phyloP scores from a whole-genome alignment of 2,797 vertebrate species.

The Pangasius djambal region DNA sequence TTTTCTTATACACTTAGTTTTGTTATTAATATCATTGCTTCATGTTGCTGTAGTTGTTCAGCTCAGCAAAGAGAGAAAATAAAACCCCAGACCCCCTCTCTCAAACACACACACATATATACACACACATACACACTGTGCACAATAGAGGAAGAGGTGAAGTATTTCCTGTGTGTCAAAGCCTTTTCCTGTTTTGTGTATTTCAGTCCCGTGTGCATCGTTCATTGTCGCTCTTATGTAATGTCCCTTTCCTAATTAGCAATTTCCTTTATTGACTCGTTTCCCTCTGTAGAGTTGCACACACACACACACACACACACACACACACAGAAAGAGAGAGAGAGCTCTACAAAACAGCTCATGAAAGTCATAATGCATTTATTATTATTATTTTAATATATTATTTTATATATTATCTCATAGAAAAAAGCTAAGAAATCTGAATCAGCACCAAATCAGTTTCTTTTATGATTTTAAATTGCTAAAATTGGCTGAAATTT shows the following conservation, averaged over 20 bases:
- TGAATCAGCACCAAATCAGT: no score
- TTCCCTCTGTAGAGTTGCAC: conserved; percentile 43
- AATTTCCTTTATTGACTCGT: conserved; percentile 68
- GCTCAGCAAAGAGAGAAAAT: background rate
- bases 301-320: conserved; percentile 12
- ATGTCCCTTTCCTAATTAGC: conserved; percentile 64
- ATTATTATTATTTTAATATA: background rate
- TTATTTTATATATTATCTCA: background rate
- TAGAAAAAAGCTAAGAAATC: no score
- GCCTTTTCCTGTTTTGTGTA: conserved; percentile 58
- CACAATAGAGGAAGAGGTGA: conserved; percentile 49
- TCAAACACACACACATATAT: background rate
- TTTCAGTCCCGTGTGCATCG: conserved; percentile 25
- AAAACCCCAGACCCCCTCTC: background rate
- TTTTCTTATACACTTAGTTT: background rate
- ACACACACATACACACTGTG: background rate
- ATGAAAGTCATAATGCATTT: background rate
- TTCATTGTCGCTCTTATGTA: conserved; percentile 58
- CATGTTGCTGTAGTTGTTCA: background rate
- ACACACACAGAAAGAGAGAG: background rate
- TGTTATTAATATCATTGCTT: background rate
- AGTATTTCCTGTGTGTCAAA: conserved; percentile 54
- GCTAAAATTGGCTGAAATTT: background rate
- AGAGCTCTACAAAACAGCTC: conserved; percentile 10
- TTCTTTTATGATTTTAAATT: no score